Evolutionary conservation across 2,113 vertebrate genomes (phyloP), one percentile per base, ranked within the genome.

Genomic region (Drymodes brunneopygia): DNA sequence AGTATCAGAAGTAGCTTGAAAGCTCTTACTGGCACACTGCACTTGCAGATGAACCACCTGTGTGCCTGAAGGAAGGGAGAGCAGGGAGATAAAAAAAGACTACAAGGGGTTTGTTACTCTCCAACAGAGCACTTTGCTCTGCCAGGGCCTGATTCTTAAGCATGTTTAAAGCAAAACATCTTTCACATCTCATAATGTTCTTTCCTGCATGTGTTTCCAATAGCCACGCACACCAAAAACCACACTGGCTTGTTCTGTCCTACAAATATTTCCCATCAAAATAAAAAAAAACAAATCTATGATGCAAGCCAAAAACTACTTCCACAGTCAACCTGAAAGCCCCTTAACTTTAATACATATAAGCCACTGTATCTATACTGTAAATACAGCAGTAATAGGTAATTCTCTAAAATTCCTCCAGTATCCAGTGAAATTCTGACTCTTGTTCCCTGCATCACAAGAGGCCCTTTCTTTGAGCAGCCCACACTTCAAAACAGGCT

Each of bases 121-220:
- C 54, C 89, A 44, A 14, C 29, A 73, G 33, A 11, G 42, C 20
- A 31, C 15, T 2, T 1, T 29, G 47, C 12, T 89, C 42, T 83
- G 75, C 47, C 64, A 92, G 29, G 50, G 15, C 16, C 58, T 24
- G 22, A 66, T 62, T 33, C 51, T 78, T 42, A 33, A 33, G 8
- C 35, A 74, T 3, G 0, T 48, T 61, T 60, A 61, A 47, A 83
- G 35, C n/a, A 73, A 88, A 86, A 38, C 10, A 75, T 62, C 47
- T 69, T 66, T 73, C 29, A 35, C 42, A 50, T 35, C 42, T 6
- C 1, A 18, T n/a, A 51, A 10, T 14, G 23, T 19, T 54, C 25
- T 67, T 81, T 11, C 31, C 56, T 73, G 58, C 72, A 33, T 38
- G 29, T 91, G 89, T 67, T 95, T 78, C 67, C 44, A 91, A 88